phyloP scores from a whole-genome alignment of 2,113 vertebrate genomes.

The Oreochromis tanganicae region DNA sequence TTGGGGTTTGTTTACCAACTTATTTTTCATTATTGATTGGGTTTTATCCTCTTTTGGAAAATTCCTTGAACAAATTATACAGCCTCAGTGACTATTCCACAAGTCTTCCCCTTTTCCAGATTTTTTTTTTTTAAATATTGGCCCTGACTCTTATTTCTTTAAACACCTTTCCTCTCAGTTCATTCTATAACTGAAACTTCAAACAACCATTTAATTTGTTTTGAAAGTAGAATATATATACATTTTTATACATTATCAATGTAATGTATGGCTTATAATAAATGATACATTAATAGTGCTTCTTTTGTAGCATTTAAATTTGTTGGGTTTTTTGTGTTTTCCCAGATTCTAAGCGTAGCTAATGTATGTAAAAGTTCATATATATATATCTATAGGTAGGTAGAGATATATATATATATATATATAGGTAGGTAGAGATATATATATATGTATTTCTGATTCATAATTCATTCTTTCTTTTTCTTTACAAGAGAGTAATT shows the following conservation, averaged over 20 bases:
- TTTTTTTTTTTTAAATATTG: fast-evolving
- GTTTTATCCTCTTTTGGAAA: neutral
- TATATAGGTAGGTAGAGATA: no score
- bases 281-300: neutral
- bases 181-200: neutral
- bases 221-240: neutral
- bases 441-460: fast-evolving
- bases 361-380: no score
- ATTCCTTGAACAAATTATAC: neutral
- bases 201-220: neutral
- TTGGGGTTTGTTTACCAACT: neutral
- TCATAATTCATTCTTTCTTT: neutral
- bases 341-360: no score
- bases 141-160: neutral
- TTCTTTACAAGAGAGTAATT: neutral
- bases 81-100: neutral
- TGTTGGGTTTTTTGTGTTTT: neutral
- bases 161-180: neutral
- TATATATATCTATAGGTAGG: no score
- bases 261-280: neutral
- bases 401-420: fast-evolving
- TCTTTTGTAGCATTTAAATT: fast-evolving
- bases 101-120: neutral
- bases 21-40: neutral
- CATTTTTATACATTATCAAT: neutral